phyloP scores from a whole-genome alignment of 2,888 invertebrate genomes.

The Hirtodrosophila duncani region DNA sequence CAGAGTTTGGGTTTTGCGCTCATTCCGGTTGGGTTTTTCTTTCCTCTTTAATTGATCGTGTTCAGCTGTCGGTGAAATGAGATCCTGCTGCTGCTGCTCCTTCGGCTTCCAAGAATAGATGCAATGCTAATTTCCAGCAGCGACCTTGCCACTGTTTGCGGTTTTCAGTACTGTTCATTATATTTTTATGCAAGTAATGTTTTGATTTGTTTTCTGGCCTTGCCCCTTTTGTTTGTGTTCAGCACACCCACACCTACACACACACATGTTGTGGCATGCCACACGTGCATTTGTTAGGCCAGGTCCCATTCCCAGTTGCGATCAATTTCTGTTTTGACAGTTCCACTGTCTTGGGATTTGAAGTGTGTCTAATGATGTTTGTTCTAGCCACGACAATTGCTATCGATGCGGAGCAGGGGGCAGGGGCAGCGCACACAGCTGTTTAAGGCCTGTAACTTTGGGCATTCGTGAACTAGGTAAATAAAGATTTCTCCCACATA shows the following conservation, averaged over 20 bases:
- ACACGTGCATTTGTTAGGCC: no score
- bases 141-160: conserved; percentile 62
- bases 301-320: conserved; percentile 50
- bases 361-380: conserved; percentile 67
- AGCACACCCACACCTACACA: conserved; percentile 32
- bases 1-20: neutral
- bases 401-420: conserved; percentile 11
- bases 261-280: conserved; percentile 18
- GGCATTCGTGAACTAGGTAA: no score
- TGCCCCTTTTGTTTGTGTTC: conserved; percentile 30
- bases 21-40: neutral
- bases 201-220: conserved; percentile 47
- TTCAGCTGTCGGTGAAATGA: conserved; percentile 31
- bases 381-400: conserved; percentile 2
- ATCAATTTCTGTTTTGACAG: conserved; percentile 73
- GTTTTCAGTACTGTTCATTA: conserved; percentile 37
- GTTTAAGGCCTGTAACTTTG: no score
- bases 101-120: conserved; percentile 42
- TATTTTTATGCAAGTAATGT: conserved; percentile 72
- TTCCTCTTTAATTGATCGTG: neutral
- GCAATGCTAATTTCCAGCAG: conserved; percentile 24
- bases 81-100: conserved; percentile 16
- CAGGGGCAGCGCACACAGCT: conserved; percentile 22
- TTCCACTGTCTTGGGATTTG: conserved; percentile 53
- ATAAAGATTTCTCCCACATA: no score